Evolutionary conservation across 1,140 invertebrate species (phyloP).

Genomic region (Rhyzopertha dominica): DNA sequence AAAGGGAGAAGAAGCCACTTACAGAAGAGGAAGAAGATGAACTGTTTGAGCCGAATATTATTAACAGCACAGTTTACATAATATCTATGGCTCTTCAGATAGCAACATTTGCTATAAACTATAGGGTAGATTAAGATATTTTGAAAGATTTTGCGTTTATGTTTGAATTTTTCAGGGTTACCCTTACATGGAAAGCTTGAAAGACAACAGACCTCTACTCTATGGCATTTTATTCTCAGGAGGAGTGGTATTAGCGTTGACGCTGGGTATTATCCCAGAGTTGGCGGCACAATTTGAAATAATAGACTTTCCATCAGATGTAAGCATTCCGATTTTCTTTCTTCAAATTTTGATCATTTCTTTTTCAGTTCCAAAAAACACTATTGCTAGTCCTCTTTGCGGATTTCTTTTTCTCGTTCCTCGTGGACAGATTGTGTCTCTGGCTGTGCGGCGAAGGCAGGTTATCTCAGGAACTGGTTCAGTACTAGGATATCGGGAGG

Average conservation of each 20-base stretch:
- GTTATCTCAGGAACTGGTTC: constrained; percentile 12
- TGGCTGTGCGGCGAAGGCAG: constrained; percentile 81
- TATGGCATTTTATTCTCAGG: constrained; percentile 80
- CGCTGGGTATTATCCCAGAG: constrained; percentile 71
- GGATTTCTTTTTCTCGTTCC: constrained; percentile 77
- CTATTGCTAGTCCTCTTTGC: constrained; percentile 72
- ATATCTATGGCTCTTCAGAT: constrained; percentile 96
- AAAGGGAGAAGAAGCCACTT: no score
- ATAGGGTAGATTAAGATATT: constrained; percentile 69
- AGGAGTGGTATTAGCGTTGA: constrained; percentile 67
- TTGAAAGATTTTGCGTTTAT: constrained; percentile 13
- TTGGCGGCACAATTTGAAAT: constrained; percentile 82
- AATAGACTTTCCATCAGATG: constrained; percentile 79
- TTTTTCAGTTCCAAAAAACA: constrained; percentile 77
- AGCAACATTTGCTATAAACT: constrained; percentile 98
- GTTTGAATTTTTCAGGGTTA: constrained; percentile 67
- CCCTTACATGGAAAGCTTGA: constrained; percentile 96
- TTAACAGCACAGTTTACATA: constrained; percentile 98
- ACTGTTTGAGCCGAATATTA: constrained; percentile 85
- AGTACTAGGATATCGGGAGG: constrained; percentile 5
- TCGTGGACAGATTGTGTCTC: constrained; percentile 78
- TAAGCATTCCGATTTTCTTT: constrained; percentile 49
- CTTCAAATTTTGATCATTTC: constrained; percentile 29
- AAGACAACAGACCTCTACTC: constrained; percentile 86
- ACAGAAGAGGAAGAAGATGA: constrained; percentile 70